phyloP scores from a whole-genome alignment of 2,888 invertebrate genomes.

The Hydrotaea diabolus region DNA sequence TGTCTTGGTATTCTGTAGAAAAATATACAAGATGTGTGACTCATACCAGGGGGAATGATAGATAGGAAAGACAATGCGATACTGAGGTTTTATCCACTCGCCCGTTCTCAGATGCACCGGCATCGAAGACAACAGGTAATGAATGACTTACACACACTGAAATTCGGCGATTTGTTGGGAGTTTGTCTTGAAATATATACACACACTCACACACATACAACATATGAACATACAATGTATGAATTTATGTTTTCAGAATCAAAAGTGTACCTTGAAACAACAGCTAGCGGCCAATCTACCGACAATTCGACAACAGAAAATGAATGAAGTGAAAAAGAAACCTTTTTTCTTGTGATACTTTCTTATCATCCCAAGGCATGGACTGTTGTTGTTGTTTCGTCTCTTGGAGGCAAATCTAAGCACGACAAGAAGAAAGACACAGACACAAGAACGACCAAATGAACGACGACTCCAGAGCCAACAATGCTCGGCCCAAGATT shows the following conservation, averaged over 20 bases:
- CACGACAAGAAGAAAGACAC: background rate
- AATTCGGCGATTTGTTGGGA: slow-evolving; percentile 2
- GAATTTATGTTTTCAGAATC: background rate
- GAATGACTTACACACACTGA: slow-evolving; percentile 24
- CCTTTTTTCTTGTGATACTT: background rate
- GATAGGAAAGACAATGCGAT: background rate
- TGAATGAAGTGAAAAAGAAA: slow-evolving; percentile 7
- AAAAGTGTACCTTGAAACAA: background rate
- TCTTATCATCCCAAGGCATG: background rate
- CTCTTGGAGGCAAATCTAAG: background rate
- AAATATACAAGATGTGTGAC: background rate
- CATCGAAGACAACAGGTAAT: slow-evolving; percentile 58
- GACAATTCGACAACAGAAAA: too few relatives aligned
- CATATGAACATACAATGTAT: background rate
- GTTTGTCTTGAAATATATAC: background rate
- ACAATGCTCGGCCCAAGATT: slow-evolving; percentile 59
- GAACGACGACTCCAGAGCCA: slow-evolving; percentile 43
- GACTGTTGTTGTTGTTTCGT: background rate
- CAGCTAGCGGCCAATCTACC: background rate
- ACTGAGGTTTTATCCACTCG: background rate
- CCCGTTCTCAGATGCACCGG: slow-evolving; percentile 35
- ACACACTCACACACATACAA: background rate
- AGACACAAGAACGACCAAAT: background rate
- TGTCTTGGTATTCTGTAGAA: too few relatives aligned
- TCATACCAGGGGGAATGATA: background rate